Evolutionary conservation across 2,888 invertebrate genomes (phyloP), one percentile per base, ranked within the genome.

Genomic region (Pseudococcus viburni): DNA sequence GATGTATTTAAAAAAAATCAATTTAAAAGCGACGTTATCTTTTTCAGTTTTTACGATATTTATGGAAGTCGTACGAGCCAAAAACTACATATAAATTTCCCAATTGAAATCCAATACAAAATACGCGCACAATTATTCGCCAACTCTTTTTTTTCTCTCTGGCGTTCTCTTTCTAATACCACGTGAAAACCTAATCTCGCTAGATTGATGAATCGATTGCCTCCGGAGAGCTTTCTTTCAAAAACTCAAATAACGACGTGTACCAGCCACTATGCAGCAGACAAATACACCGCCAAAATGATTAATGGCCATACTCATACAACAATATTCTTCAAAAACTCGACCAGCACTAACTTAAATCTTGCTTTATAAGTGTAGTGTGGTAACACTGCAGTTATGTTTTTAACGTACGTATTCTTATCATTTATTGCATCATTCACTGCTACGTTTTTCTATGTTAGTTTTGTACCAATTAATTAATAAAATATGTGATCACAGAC

Each of bases 71-170:
- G 68, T 77, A 42, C 77, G 77, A 39, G 77, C 77, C 77, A 77
- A 77, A 77, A 77, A 77, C 12, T 42, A 39, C 42, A 8, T 39
- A 39, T 77, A 77, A 39, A 77, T 77, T 77, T 77, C 77, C 17
- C n/a, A 77, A 77, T 77, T 77, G 39, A 77, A 77, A 77, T 77
- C 17, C 39, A 77, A 77, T 77, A 77, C n/a, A 77, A 77, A 77
- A 77, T 77, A 42, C 42, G 33, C 26, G n/a, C 77, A 17, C 77
- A 33, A 77, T 77, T 77, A 26, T 77, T 42, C n/a, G 39, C 42
- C 39, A n/a, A 77, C 39, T 77, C 26, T 39, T 77, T 77, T 26
- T 39, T 11, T 64, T 33, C 42, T 42, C 42, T 42, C 42, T 42
- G 5, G 42, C 9, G 6, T 9, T 42, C 42, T 42, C 42, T 42